Evolutionary conservation across 2,113 vertebrate species (phyloP), one percentile per base, ranked within the genome.

Genomic region (Galeopterus variegatus): DNA sequence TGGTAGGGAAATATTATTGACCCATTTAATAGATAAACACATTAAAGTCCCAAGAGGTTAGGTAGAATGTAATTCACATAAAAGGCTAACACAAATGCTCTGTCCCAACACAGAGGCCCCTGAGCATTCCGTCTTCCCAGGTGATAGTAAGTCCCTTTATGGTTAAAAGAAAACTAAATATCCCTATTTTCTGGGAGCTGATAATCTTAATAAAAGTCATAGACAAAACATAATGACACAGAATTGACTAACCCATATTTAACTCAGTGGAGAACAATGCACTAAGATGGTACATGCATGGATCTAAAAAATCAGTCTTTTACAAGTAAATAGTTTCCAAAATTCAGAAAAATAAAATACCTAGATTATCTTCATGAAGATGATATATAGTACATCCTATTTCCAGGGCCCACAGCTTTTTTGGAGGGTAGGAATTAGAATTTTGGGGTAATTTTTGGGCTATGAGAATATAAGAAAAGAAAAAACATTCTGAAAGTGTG

Each of bases 81-180:
- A 75, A 95, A 94, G 33, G 45, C 41, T 72, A 72, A 81, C 21
- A 48, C 33, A 80, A 94, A 9, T 60, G 41, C 41, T 85, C 19
- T 45, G 36, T 41, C 50, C 79, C 36, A 54, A 79, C 21, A 67
- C 9, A 60, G 3, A 86, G 76, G 54, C 8, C 64, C 56, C 60
- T 1, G 13, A 31, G 75, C 13, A 85, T 96, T 75, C 19, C 26
- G 33, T 93, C 80, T 80, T 90, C 41, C 64, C 52, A 94, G 36
- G 69, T 54, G 13, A 36, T 36, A 76, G 21, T 24, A 19, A 14
- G 8, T 72, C 58, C 12, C 36, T 36, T 76, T 69, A 65, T 12
- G 73, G 41, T 86, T 76, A 81, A 88, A 11, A 87, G 21, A 83
- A 96, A 94, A 15, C 45, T 58, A 93, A 94, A 62, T 24, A 93